Conservation (phyloP, 2,113 vertebrate species). For the Leiothrix lutea region DNA sequence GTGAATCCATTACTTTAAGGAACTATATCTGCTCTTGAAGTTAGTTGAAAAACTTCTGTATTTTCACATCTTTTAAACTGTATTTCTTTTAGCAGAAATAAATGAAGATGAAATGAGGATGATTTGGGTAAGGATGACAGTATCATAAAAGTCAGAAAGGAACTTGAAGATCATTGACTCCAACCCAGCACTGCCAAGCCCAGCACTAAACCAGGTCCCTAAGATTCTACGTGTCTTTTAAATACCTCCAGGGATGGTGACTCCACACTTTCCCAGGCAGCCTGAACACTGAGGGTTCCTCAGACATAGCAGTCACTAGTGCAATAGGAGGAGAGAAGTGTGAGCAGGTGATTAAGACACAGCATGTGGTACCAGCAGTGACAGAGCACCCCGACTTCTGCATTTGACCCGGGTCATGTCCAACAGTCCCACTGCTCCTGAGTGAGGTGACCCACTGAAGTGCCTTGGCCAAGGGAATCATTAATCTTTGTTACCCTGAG, state of each 20-base stretch:
- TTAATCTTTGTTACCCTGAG: background rate
- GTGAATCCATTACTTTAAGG: background rate
- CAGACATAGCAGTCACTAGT: background rate
- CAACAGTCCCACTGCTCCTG: background rate
- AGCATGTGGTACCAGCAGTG: fast-evolving
- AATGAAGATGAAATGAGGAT: background rate
- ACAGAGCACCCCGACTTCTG: fast-evolving
- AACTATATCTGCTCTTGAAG: background rate
- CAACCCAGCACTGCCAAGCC: background rate
- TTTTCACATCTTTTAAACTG: background rate
- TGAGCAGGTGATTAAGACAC: background rate
- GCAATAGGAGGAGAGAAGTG: background rate
- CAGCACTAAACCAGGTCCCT: background rate
- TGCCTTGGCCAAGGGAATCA: background rate
- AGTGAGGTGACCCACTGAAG: background rate
- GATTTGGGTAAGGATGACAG: background rate
- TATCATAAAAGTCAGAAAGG: background rate
- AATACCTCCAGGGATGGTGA: background rate
- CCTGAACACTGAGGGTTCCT: background rate
- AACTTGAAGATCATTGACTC: background rate
- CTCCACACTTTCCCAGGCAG: background rate
- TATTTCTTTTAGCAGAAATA: background rate
- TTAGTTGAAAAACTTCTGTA: background rate
- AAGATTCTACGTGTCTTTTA: background rate
- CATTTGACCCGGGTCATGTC: background rate